phyloP scores from a whole-genome alignment of 2,113 vertebrate genomes.

The Takifugu bimaculatus region DNA sequence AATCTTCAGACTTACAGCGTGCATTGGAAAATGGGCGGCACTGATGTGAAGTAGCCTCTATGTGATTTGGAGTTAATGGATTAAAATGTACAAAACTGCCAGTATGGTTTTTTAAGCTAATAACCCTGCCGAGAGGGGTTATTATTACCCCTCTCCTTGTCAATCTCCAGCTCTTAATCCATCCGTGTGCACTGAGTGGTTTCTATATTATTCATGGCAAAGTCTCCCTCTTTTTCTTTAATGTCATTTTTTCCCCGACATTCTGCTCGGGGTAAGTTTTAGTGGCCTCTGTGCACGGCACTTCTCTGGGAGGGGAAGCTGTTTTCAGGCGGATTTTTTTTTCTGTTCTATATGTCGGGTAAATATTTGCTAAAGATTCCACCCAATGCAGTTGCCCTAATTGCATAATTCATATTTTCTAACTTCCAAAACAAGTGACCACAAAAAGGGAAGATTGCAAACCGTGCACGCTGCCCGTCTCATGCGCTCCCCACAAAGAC shows the following conservation, averaged over 20 bases:
- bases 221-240: conserved; percentile 28
- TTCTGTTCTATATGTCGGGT: neutral
- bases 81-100: conserved; percentile 41
- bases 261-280: conserved; percentile 23
- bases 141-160: conserved; percentile 25
- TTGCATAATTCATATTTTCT: neutral
- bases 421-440: conserved; percentile 2
- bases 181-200: conserved; percentile 45
- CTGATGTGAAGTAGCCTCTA: conserved; percentile 31
- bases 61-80: conserved; percentile 44
- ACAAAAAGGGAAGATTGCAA: conserved; percentile 1
- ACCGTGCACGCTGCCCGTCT: neutral
- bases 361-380: neutral
- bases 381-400: neutral
- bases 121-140: conserved; percentile 37
- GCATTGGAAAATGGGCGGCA: conserved; percentile 33
- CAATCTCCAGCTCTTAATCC: conserved; percentile 51
- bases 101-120: conserved; percentile 37
- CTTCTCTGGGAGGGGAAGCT: conserved; percentile 24
- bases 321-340: conserved; percentile 20
- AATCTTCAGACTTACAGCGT: conserved; percentile 21
- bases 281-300: conserved; percentile 17
- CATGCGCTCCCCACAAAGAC: conserved; percentile 8
- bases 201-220: conserved; percentile 55
- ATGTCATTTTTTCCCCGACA: conserved; percentile 43